phyloP scores from a whole-genome alignment of 2,113 vertebrate species.

The Apeltes quadracus region DNA sequence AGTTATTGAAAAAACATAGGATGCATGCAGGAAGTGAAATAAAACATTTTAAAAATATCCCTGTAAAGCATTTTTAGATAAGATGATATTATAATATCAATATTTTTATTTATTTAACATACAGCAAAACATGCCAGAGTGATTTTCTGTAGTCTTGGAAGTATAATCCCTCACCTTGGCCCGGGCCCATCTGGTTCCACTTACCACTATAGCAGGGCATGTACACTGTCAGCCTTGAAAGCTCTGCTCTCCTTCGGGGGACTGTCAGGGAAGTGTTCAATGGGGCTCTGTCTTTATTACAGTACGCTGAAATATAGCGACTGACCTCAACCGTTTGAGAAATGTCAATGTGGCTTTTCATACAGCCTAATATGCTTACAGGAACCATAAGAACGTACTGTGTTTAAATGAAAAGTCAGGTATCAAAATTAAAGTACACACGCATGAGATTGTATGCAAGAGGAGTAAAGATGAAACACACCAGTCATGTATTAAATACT shows the following conservation, averaged over 20 bases:
- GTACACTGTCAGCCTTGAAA: constrained; percentile 79
- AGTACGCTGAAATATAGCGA: constrained; percentile 61
- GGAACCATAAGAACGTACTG: background rate
- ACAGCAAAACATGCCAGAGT: constrained; percentile 36
- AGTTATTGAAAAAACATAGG: background rate
- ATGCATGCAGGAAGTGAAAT: background rate
- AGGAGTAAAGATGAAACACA: background rate
- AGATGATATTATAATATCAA: background rate
- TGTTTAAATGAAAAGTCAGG: constrained; percentile 8
- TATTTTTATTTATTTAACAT: constrained; percentile 18
- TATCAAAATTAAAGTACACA: background rate
- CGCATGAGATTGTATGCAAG: background rate
- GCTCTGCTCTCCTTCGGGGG: constrained; percentile 70
- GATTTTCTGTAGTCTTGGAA: constrained; percentile 55
- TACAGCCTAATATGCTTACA: constrained; percentile 38
- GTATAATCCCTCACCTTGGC: constrained; percentile 73
- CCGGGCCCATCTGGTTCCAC: constrained; percentile 80
- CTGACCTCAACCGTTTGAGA: constrained; percentile 64
- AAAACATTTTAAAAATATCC: background rate
- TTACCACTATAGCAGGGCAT: constrained; percentile 74
- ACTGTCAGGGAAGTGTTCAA: constrained; percentile 75
- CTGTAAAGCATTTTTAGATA: background rate
- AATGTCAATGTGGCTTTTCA: constrained; percentile 39
- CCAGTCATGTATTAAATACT: background rate
- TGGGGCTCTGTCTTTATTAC: constrained; percentile 78